A percentile compares a stretch with the other conserved stretches of the same genome.
Evolutionary conservation across 2,797 vertebrate species (phyloP).

Genomic region (Spondyliosoma cantharus): DNA sequence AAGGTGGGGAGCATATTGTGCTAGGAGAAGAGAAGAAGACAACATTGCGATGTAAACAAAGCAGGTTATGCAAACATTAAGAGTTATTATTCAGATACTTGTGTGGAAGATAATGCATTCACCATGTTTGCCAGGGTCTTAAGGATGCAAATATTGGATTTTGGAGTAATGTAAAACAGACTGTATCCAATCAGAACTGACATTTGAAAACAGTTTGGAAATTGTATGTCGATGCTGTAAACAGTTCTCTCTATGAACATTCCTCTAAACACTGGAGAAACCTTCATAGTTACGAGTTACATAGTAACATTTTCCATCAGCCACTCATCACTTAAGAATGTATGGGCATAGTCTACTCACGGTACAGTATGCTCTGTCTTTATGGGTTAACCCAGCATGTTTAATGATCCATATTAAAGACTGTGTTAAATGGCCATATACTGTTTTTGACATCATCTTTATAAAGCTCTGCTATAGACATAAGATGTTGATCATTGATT

Average conservation of each 20-base stretch:
- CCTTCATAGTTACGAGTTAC: background rate
- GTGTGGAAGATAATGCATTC: background rate
- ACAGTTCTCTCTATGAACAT: background rate
- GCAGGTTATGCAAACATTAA: slow-evolving; percentile 6
- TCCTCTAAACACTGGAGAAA: background rate
- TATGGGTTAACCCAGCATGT: background rate
- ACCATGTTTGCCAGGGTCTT: background rate
- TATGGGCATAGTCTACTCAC: background rate
- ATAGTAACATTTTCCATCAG: slow-evolving; percentile 27
- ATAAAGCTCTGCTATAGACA: background rate
- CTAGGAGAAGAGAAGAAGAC: background rate
- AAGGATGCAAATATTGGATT: background rate
- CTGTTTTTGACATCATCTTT: background rate
- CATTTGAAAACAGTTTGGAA: background rate
- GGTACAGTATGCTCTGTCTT: background rate
- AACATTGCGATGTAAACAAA: background rate
- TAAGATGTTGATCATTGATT: background rate
- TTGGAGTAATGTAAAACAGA: background rate
- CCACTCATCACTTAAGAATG: slow-evolving; percentile 47
- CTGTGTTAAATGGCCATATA: background rate
- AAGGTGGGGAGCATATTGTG: background rate
- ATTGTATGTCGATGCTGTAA: background rate
- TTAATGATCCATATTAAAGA: background rate
- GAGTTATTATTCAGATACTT: too few relatives aligned
- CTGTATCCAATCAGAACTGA: background rate